Evolutionary conservation across 2,113 vertebrate species (phyloP), one percentile per base, ranked within the genome.

Genomic region (Prietella phreatophila): DNA sequence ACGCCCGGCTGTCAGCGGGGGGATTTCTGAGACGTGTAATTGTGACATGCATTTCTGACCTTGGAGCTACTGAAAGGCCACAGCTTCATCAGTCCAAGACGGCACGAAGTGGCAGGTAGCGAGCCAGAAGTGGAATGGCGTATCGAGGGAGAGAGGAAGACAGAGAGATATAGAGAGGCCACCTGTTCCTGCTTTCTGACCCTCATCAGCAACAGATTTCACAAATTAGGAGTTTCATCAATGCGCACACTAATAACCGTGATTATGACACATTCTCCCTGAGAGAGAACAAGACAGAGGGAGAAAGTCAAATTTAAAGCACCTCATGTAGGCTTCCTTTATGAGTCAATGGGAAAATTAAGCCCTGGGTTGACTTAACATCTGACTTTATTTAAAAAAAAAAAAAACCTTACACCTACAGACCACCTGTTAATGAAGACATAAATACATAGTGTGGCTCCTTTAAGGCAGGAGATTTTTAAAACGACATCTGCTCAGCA

Each of bases 121-220:
- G 88, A 91, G 91, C 90, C 84, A 85, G 88, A 17, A 82, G 91
- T 36, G 79, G 2, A 20, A 33, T 6, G 8, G 7, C 14, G 17
- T 80, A 89, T 90, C 90, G 87, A 87, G 88, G 89, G 90, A 83
- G 55, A 88, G 79, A 89, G 20, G 83, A 7, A 73, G 79, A 55
- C 67, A 47, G 30, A 81, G 61, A 63, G 84, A 71, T 47, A 71
- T 60, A 83, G 47, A 75, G 69, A 80, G 65, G 93, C 94, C 95
- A 94, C 94, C 94, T 95, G 94, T 95, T 93, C 93, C 19, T 89
- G 90, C 93, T 92, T 93, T 93, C 93, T 94, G 94, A 95, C 93
- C 93, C 94, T 93, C 89, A 91, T 91, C 93, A 87, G 89, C 73
- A 82, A 89, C 89, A 91, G 89, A 55, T 25, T 88, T 89, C 90